Base-by-base conservation (phyloP, 1,140 invertebrate species). In the Tachypleus tridentatus region DNA sequence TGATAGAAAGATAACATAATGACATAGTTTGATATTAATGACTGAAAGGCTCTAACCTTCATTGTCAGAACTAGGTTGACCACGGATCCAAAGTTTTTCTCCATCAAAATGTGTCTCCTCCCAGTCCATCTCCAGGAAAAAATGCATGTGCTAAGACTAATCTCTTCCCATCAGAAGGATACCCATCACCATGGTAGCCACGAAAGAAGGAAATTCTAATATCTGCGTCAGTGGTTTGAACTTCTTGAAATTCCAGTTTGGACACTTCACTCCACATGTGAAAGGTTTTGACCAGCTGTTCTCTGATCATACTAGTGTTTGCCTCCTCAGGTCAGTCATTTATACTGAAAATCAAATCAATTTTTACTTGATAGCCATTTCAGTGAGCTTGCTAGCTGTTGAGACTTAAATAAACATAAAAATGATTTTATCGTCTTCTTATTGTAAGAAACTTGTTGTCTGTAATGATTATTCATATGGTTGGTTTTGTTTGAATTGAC, bases 171-270 rank as follows among this genome's bases (percentile, higher is more conserved):
- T 79, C 78, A 64, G 78, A 79, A 10, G 74, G 71, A 62, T 78
- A 76, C 3, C 75, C 87, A 76, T 94, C 89, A 52, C 86, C 87
- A 75, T 95, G 92, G 76, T 86, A 82, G 49, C 72, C 70, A 87
- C 84, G 85, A 73, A 87, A 82, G 74, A 93, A 93, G 57, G 83
- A 84, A 52, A 93, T 82, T 67, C 88, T 79, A 67, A 93, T 92
- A 73, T 93, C 89, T 10, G 88, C 89, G 53, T 82, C 79, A 0
- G 87, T 89, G 68, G 83, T 4, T 8, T 58, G 51, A 51, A 64
- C 61, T 11, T 64, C 62, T 3, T 53, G 48, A 62, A 72, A 73
- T 0, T 63, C 61, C 6, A 70, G 64, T 4, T 61, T 58, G 5
- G 73, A 73, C 4, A 63, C 69, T 4, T 67, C 65, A 63, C 69